phyloP scores from a whole-genome alignment of 2,113 vertebrate species.

The Mus pahari region DNA sequence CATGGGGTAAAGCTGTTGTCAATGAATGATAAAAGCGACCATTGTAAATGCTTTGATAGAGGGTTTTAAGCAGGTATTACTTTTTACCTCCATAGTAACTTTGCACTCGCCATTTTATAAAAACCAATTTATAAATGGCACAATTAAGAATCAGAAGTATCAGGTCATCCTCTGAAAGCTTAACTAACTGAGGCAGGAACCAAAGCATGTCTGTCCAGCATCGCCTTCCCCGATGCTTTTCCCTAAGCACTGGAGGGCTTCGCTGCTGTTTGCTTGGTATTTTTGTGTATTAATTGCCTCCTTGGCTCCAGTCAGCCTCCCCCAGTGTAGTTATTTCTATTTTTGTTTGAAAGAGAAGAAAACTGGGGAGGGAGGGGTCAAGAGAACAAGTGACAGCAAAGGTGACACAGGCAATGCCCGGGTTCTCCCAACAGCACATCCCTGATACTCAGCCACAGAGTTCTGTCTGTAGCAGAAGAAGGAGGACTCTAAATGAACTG shows the following conservation, averaged over 20 bases:
- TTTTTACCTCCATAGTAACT: slow-evolving; percentile 24
- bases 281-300: slow-evolving; percentile 21
- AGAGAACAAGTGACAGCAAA: slow-evolving; percentile 11
- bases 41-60: slow-evolving; percentile 44
- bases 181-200: not conserved
- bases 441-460: slow-evolving; percentile 8
- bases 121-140: not conserved
- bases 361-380: not conserved
- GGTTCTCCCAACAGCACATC: not conserved
- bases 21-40: slow-evolving; percentile 42
- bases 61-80: slow-evolving; percentile 2
- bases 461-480: not conserved
- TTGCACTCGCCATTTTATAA: not conserved
- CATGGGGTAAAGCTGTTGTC: slow-evolving; percentile 46
- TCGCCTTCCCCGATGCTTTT: not conserved
- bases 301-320: not conserved
- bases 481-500: slow-evolving; percentile 54
- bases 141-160: not conserved
- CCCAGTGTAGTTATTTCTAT: not conserved
- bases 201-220: not conserved
- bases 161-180: not conserved
- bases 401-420: not conserved
- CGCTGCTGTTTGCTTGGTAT: not conserved
- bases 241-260: not conserved
- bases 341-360: slow-evolving; percentile 39